These are phyloP conservation scores for Bolborhynchus lineola DNA, from an alignment of 2,113 vertebrate genomes.

Conservation along the genomic window DNA sequence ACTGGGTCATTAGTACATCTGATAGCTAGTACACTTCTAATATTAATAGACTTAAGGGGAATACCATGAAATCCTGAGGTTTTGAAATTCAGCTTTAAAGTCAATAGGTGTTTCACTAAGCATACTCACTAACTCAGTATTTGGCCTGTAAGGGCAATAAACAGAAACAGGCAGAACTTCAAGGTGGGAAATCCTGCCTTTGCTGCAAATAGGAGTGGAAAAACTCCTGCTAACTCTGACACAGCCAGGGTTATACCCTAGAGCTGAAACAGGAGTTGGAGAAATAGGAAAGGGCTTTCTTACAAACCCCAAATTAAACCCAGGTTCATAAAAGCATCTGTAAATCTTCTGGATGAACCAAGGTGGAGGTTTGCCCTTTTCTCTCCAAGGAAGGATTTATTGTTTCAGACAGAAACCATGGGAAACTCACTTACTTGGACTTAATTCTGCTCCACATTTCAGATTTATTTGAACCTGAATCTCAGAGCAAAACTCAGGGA, in stretches of 20 bases:
- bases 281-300: not conserved
- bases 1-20: not conserved
- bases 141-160: not conserved
- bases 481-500: constrained; percentile 8
- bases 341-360: constrained; percentile 20
- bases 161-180: constrained; percentile 1
- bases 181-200: not conserved
- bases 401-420: constrained; percentile 42
- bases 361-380: not conserved
- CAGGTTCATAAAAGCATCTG: constrained; percentile 30
- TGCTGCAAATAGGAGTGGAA: not conserved
- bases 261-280: not conserved
- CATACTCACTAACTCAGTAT: not conserved
- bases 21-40: not conserved
- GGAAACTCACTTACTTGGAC: constrained; percentile 45
- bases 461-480: constrained; percentile 28
- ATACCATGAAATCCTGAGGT: not conserved
- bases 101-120: not conserved
- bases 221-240: not conserved
- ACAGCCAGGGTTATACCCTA: not conserved
- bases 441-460: not conserved
- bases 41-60: not conserved
- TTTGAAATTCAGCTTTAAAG: not conserved
- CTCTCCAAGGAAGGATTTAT: not conserved
- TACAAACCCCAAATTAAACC: constrained; percentile 30